Conservation (phyloP, 2,113 vertebrate genomes). For the Leptobrachium leishanense region DNA sequence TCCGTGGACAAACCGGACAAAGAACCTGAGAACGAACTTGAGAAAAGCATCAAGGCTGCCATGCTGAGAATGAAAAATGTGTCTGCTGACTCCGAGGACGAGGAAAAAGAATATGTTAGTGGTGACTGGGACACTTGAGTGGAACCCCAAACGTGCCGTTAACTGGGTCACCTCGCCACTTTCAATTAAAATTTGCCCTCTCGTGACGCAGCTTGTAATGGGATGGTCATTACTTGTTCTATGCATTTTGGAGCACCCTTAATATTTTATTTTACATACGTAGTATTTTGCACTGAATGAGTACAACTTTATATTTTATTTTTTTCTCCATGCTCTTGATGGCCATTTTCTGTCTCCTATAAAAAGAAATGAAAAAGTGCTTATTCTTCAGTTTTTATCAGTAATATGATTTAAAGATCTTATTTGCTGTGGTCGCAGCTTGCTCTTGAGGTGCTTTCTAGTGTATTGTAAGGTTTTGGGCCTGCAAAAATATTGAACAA, state of each 20-base stretch:
- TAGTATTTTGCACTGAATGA: neutral
- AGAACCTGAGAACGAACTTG: conserved; percentile 70
- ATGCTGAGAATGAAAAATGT: conserved; percentile 93
- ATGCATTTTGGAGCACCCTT: neutral
- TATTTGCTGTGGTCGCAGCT: too few relatives aligned
- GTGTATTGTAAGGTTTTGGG: too few relatives aligned
- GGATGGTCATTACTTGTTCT: neutral
- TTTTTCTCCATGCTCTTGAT: neutral
- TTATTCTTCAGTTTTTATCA: too few relatives aligned
- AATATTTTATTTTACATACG: neutral
- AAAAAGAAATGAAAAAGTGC: too few relatives aligned
- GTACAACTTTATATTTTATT: neutral
- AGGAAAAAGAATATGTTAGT: conserved; percentile 66
- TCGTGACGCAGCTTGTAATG: neutral
- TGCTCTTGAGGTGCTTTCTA: too few relatives aligned
- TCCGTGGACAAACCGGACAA: conserved; percentile 35
- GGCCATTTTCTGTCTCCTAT: too few relatives aligned
- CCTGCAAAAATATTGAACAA: too few relatives aligned
- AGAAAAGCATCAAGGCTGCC: conserved; percentile 87
- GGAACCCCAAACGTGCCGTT: neutral
- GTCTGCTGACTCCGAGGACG: conserved; percentile 84
- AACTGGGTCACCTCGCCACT: neutral
- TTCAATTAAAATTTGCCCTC: neutral
- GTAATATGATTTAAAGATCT: too few relatives aligned
- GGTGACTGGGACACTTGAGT: conserved; percentile 73